Evolutionary conservation across 2,888 invertebrate species (phyloP).

Genomic region (Diloba caeruleocephala): DNA sequence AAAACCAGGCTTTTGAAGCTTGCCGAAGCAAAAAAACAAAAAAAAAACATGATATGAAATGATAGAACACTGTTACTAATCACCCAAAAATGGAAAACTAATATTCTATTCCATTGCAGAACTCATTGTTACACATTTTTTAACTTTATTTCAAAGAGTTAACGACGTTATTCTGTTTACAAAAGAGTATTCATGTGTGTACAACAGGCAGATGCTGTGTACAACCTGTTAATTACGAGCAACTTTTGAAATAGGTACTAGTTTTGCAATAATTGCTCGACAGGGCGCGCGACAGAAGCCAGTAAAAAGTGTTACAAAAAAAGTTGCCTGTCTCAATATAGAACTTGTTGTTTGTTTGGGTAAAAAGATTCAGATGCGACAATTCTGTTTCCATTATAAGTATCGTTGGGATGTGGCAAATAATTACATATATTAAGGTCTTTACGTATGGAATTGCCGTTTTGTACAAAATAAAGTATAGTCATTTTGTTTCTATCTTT

Average conservation of each 20-base stretch:
- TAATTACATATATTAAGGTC: neutral
- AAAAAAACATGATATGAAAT: constrained; percentile 61
- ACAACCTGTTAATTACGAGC: constrained; percentile 79
- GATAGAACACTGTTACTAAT: constrained; percentile 70
- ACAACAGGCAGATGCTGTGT: constrained; percentile 70
- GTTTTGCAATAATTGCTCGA: constrained; percentile 77
- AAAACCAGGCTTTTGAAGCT: constrained; percentile 19
- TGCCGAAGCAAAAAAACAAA: constrained; percentile 60
- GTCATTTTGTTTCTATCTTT: no score
- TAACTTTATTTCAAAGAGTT: constrained; percentile 23
- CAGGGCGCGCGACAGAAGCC: constrained; percentile 73
- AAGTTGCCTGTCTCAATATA: constrained; percentile 64
- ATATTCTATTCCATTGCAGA: constrained; percentile 19
- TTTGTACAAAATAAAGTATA: no score
- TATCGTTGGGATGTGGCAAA: neutral
- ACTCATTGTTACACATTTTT: constrained; percentile 21
- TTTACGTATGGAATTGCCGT: no score
- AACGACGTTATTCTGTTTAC: constrained; percentile 21
- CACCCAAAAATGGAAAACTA: constrained; percentile 66
- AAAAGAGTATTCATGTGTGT: constrained; percentile 28
- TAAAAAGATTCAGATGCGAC: constrained; percentile 45
- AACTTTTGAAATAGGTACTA: constrained; percentile 75
- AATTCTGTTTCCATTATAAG: constrained; percentile 4
- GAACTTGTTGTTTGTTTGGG: constrained; percentile 67
- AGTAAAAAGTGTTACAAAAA: constrained; percentile 69